Conservation (phyloP, 2,888 invertebrate species). For the Agrochola circellaris region DNA sequence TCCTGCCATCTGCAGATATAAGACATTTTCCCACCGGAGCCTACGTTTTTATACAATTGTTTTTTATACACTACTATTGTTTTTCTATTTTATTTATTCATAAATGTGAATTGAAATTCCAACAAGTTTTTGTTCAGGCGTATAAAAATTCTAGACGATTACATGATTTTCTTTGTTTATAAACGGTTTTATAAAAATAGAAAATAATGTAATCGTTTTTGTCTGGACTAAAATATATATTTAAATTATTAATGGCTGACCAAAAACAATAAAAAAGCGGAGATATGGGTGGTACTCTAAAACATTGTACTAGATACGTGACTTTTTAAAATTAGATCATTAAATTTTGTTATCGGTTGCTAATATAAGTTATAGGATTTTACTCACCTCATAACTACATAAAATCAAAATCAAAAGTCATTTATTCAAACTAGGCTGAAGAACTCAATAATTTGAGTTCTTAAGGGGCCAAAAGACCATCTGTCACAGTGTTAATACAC, state of each 20-base stretch:
- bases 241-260: neutral
- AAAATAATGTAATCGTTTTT: neutral
- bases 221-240: neutral
- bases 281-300: neutral
- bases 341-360: neutral
- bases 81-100: no score
- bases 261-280: neutral
- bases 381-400: no score
- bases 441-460: no score
- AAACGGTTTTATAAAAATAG: neutral
- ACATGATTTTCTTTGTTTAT: no score
- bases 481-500: no score
- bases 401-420: no score
- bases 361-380: neutral
- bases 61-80: neutral
- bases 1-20: slow-evolving; percentile 22
- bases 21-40: slow-evolving; percentile 8
- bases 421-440: no score
- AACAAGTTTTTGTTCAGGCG: neutral
- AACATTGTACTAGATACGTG: slow-evolving; percentile 15
- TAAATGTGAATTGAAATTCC: no score
- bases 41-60: slow-evolving; percentile 9
- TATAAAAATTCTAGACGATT: neutral
- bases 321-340: slow-evolving; percentile 8
- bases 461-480: no score